A percentile compares a stretch with the other conserved stretches of the same genome.
These are phyloP conservation scores for Drusus annulatus DNA, from an alignment of 1,140 invertebrate species.

Conservation along the genomic window DNA sequence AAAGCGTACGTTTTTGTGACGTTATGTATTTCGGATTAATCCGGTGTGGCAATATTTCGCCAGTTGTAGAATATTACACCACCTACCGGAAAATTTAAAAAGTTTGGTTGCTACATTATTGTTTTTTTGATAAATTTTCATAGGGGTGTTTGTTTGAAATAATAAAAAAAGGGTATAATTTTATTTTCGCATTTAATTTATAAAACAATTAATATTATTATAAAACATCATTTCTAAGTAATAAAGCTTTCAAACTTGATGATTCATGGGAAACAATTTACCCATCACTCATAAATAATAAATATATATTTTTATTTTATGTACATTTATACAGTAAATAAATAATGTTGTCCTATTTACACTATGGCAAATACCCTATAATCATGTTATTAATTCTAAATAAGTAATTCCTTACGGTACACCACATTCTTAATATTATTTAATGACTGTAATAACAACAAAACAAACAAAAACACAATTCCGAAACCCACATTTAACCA, in stretches of 20 bases:
- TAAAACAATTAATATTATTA: no score
- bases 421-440: background rate
- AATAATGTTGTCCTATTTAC: conserved; percentile 23
- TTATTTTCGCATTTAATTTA: no score
- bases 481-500: conserved; percentile 2
- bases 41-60: conserved; percentile 2
- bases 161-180: no score
- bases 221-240: no score
- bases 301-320: conserved; percentile 1
- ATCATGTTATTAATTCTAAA: background rate
- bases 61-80: no score
- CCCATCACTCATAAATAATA: conserved; percentile 7
- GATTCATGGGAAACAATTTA: background rate
- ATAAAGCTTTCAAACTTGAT: conserved; percentile 2
- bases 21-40: background rate
- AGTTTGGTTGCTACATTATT: no score
- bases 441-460: background rate
- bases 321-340: conserved; percentile 34
- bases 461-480: background rate
- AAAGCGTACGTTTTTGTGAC: background rate
- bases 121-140: no score
- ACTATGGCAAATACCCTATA: conserved; percentile 21
- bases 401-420: background rate
- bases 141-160: no score
- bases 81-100: no score